phyloP scores from a whole-genome alignment of 2,113 vertebrate species.

The Bos indicus region DNA sequence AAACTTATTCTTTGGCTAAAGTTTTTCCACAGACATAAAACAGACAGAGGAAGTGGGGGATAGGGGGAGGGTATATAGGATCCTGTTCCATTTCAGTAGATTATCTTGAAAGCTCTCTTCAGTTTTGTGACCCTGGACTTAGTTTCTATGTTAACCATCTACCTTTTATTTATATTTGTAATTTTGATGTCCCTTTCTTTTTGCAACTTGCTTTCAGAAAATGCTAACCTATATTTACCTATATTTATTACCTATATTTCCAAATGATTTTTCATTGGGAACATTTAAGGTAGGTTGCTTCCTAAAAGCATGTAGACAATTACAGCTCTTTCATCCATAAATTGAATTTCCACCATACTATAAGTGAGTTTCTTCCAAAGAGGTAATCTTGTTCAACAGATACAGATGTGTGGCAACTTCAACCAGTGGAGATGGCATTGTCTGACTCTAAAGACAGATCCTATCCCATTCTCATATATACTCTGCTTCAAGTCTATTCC shows the following conservation, averaged over 20 bases:
- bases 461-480: not conserved
- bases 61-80: not conserved
- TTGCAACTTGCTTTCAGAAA: not conserved
- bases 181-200: not conserved
- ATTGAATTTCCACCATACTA: not conserved
- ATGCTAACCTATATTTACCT: not conserved
- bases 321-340: not conserved
- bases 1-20: not conserved
- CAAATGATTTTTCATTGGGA: not conserved
- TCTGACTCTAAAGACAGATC: not conserved
- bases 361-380: not conserved
- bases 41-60: not conserved
- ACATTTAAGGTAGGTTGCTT: not conserved
- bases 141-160: not conserved
- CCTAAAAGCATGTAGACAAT: not conserved
- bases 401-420: not conserved
- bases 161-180: not conserved
- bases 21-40: not conserved
- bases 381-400: not conserved
- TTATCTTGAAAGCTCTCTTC: not conserved
- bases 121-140: not conserved
- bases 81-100: not conserved
- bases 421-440: not conserved
- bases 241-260: not conserved
- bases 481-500: conserved; percentile 1